These are phyloP conservation scores for Drosophila infuscata DNA, from an alignment of 2,888 invertebrate genomes.

Conservation along the genomic window DNA sequence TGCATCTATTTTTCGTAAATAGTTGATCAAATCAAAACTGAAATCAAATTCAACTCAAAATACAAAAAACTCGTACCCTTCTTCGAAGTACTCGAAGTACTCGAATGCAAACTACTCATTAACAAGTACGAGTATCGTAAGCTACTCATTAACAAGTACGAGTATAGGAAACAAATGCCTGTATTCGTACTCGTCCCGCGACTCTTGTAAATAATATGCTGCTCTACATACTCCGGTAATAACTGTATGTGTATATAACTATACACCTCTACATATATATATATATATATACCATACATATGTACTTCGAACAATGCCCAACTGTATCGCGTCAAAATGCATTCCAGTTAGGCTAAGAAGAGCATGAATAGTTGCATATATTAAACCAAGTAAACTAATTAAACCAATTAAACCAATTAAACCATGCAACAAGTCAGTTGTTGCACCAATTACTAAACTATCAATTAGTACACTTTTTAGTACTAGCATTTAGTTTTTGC, in stretches of 20 bases:
- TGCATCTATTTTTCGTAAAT: constrained; percentile 85
- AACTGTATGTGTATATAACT: constrained; percentile 1
- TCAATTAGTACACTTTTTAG: constrained; percentile 64
- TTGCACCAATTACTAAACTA: constrained; percentile 46
- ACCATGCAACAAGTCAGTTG: constrained; percentile 53
- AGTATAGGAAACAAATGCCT: constrained; percentile 4
- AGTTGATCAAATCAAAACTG: constrained; percentile 70
- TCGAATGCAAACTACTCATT: not conserved
- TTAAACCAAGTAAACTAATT: constrained; percentile 4
- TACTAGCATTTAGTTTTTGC: constrained; percentile 64
- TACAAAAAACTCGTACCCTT: constrained; percentile 6
- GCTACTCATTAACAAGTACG: not conserved
- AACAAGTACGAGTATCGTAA: constrained; percentile 6
- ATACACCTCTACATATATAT: not conserved
- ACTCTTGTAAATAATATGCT: constrained; percentile 38
- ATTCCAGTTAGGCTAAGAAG: constrained; percentile 37
- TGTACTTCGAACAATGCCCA: constrained; percentile 28
- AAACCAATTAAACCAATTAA: not conserved
- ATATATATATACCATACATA: constrained; percentile 1
- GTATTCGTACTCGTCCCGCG: constrained; percentile 41
- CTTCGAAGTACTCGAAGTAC: constrained; percentile 6
- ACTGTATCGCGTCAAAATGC: constrained; percentile 29
- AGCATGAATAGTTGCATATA: constrained; percentile 56
- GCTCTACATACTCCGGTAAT: constrained; percentile 42
- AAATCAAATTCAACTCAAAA: constrained; percentile 25